Evolutionary conservation across 2,888 invertebrate species (phyloP).

Genomic region (Pheosia tremula): DNA sequence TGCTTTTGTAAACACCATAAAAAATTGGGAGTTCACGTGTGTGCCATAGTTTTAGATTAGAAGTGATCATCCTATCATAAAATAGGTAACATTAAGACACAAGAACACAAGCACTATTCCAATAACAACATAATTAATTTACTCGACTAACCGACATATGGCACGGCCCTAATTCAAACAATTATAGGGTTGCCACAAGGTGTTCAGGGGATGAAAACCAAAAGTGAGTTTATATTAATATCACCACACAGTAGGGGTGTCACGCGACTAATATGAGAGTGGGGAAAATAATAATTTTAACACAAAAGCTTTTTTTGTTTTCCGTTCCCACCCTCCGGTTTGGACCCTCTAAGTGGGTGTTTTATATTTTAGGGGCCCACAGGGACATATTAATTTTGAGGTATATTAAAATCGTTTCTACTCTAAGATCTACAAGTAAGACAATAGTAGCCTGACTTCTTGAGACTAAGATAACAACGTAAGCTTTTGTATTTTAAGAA

Average conservation of each 20-base stretch:
- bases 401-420: no score
- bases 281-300: conserved; percentile 33
- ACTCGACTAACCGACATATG: conserved; percentile 36
- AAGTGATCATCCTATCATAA: no score
- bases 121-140: background rate
- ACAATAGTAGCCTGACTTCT: no score
- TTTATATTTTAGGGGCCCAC: conserved; percentile 32
- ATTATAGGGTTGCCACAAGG: conserved; percentile 53
- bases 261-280: conserved; percentile 29
- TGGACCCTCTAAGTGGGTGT: conserved; percentile 42
- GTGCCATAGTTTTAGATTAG: conserved; percentile 31
- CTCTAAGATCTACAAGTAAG: no score
- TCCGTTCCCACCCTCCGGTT: conserved; percentile 12
- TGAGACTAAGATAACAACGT: no score
- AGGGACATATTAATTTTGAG: no score
- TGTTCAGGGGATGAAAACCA: conserved; percentile 30
- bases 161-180: conserved; percentile 36
- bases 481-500: no score
- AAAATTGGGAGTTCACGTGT: conserved; percentile 13
- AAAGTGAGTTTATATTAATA: conserved; percentile 57
- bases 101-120: no score
- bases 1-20: no score
- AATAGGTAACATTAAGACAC: no score
- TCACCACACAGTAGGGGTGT: conserved; percentile 44
- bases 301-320: conserved; percentile 22